These are phyloP conservation scores for Bombus ignitus DNA, from an alignment of 1,140 invertebrate species.

Conservation along the genomic window DNA sequence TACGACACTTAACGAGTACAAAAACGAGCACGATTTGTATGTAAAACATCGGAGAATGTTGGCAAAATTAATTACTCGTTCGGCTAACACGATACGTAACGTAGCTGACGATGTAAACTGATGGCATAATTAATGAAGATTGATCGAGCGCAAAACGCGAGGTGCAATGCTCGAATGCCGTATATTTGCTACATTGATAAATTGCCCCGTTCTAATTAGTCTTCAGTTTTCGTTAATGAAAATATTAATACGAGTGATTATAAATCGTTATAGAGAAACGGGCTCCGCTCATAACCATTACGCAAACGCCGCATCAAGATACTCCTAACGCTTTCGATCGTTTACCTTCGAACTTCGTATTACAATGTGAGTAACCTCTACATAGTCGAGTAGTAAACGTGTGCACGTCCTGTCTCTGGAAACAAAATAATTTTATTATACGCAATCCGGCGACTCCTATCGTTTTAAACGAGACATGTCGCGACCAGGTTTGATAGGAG, in stretches of 20 bases:
- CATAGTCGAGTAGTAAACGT: too few species aligned
- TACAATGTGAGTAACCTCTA: too few species aligned
- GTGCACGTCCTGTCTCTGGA: too few species aligned
- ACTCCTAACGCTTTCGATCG: too few species aligned
- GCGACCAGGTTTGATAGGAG: too few species aligned
- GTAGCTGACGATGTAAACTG: slow-evolving; percentile 33
- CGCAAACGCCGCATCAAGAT: too few species aligned
- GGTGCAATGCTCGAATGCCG: slow-evolving; percentile 20
- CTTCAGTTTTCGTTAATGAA: slow-evolving; percentile 32
- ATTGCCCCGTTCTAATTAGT: slow-evolving; percentile 28
- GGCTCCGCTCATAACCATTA: neutral
- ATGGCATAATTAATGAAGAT: slow-evolving; percentile 49
- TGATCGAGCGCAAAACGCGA: slow-evolving; percentile 22
- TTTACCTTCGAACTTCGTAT: too few species aligned
- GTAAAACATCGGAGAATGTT: neutral
- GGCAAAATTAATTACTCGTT: slow-evolving; percentile 29
- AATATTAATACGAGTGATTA: slow-evolving; percentile 2
- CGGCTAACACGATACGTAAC: slow-evolving; percentile 31
- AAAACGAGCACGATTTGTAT: neutral
- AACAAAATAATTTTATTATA: too few species aligned
- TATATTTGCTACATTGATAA: slow-evolving; percentile 39
- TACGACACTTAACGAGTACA: neutral
- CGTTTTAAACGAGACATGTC: too few species aligned
- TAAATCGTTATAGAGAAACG: neutral
- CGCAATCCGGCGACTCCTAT: too few species aligned